phyloP scores from a whole-genome alignment of 2,797 vertebrate genomes.

The Acomys russatus region DNA sequence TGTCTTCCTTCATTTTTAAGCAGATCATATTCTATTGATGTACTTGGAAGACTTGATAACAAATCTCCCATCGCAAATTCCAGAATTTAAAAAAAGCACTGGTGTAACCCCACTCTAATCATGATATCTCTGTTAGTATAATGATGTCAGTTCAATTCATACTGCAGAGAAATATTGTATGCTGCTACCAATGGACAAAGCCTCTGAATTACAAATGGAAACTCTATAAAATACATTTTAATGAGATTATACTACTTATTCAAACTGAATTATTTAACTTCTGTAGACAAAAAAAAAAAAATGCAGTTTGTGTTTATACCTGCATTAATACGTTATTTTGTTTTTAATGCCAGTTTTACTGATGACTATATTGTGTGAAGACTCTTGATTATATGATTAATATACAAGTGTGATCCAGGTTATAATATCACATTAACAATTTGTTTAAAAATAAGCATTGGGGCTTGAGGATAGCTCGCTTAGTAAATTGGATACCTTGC shows the following conservation, averaged over 20 bases:
- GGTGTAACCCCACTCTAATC: not conserved
- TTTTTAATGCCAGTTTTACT: not conserved
- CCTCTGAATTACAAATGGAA: not conserved
- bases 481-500: not conserved
- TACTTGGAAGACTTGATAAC: not conserved
- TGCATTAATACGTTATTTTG: constrained; percentile 8
- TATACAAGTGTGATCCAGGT: not conserved
- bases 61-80: not conserved
- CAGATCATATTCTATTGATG: not conserved
- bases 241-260: not conserved
- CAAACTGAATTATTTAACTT: not conserved
- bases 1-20: not conserved
- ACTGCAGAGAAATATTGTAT: not conserved
- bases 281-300: not conserved
- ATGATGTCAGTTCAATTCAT: not conserved
- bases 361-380: not conserved
- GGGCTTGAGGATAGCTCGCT: not conserved
- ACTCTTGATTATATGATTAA: not conserved
- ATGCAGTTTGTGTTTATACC: not conserved
- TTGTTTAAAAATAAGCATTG: not conserved
- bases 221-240: not conserved
- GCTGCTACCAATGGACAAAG: not conserved
- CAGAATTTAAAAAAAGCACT: not conserved
- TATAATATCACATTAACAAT: not conserved
- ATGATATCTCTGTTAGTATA: not conserved